phyloP scores from a whole-genome alignment of 1,140 invertebrate species.

The Caenorhabditis tropicalis region DNA sequence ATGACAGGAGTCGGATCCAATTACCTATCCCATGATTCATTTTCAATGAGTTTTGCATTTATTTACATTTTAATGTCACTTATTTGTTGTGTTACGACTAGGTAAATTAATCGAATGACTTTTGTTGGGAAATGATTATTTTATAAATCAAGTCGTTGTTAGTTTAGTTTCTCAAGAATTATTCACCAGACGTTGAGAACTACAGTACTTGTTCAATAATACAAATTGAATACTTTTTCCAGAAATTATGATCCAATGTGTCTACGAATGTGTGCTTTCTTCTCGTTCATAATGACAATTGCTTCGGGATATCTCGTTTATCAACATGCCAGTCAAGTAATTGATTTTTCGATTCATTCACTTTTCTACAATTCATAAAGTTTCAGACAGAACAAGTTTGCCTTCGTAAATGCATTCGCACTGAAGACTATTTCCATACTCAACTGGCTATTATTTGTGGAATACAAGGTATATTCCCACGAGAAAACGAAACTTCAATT shows the following conservation, averaged over 20 bases:
- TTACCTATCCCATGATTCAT: slow-evolving; percentile 22
- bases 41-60: slow-evolving; percentile 29
- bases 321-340: slow-evolving; percentile 12
- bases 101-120: not conserved
- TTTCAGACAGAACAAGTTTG: slow-evolving; percentile 30
- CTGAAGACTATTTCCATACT: slow-evolving; percentile 28
- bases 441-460: slow-evolving; percentile 21
- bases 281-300: not conserved
- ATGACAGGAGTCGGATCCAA: slow-evolving; percentile 25
- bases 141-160: not conserved
- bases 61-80: slow-evolving; percentile 12
- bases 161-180: too few relatives aligned
- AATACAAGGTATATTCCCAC: not conserved
- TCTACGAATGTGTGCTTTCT: not conserved
- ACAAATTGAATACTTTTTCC: not conserved
- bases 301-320: slow-evolving; percentile 17
- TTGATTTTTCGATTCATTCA: not conserved
- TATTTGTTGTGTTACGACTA: slow-evolving; percentile 18
- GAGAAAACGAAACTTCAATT: not conserved
- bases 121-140: not conserved
- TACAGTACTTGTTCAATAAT: too few relatives aligned
- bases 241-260: slow-evolving; percentile 21
- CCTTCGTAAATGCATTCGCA: not conserved
- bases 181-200: too few relatives aligned
- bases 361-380: not conserved